phyloP scores from a whole-genome alignment of 2,888 invertebrate species.

The Chaetoderma sp. region DNA sequence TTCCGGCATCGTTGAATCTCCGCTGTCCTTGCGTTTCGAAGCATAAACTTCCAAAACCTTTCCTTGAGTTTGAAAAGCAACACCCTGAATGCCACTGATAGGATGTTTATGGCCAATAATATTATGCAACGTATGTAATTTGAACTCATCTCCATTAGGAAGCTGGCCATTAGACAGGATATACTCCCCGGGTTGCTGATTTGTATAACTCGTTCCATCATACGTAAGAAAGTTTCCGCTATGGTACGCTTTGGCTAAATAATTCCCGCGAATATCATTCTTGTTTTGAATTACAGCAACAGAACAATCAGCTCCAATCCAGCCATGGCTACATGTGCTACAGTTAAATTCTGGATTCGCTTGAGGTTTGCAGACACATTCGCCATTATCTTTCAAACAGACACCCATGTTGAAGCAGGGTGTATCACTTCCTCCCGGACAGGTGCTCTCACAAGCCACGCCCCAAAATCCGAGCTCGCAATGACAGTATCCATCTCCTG shows the following conservation, averaged over 20 bases:
- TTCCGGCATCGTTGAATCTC: not conserved
- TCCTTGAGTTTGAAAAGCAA: not conserved
- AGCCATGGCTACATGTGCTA: conserved; percentile 36
- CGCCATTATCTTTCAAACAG: conserved; percentile 40
- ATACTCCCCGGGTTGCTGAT: conserved; percentile 42
- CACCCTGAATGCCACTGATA: not conserved
- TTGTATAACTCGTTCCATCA: conserved; percentile 45
- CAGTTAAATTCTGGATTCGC: conserved; percentile 37
- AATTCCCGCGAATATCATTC: not conserved
- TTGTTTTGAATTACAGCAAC: conserved; percentile 28
- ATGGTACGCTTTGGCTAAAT: conserved; percentile 15
- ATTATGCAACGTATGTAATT: conserved; percentile 1
- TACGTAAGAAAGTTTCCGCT: conserved; percentile 43
- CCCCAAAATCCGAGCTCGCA: conserved; percentile 48
- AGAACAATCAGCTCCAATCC: conserved; percentile 46
- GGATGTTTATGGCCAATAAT: not conserved
- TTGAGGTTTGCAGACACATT: conserved; percentile 41
- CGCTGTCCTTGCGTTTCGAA: not conserved
- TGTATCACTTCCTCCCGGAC: conserved; percentile 43
- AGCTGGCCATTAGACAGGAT: conserved; percentile 21
- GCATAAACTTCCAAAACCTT: not conserved
- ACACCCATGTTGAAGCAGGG: conserved; percentile 47
- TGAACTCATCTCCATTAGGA: not conserved
- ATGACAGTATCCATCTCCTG: conserved; percentile 33
- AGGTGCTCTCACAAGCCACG: conserved; percentile 35